These are phyloP conservation scores for Macrocentrus cingulum DNA, from an alignment of 1,140 invertebrate genomes.

Conservation along the genomic window DNA sequence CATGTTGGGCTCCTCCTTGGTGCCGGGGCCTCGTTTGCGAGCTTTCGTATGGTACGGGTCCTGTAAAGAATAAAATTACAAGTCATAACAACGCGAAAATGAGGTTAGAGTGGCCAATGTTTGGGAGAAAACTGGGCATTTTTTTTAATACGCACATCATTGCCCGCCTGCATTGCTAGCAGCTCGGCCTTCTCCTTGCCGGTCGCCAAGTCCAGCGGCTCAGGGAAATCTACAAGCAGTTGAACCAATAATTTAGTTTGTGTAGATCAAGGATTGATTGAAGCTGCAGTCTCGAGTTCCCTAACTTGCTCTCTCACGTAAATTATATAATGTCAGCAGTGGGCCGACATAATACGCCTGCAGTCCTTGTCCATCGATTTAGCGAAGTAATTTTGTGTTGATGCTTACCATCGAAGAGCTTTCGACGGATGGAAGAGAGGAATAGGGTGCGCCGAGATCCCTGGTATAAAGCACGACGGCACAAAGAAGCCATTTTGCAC, in stretches of 20 bases:
- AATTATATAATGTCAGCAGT: slow-evolving; percentile 14
- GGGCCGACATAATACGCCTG: neutral
- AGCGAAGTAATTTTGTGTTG: too few species aligned
- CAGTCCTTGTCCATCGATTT: too few species aligned
- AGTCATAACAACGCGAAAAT: slow-evolving; percentile 10
- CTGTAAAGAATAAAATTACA: slow-evolving; percentile 46
- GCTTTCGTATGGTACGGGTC: slow-evolving; percentile 88
- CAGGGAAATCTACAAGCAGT: slow-evolving; percentile 67
- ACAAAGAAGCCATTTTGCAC: slow-evolving; percentile 63
- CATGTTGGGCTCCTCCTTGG: slow-evolving; percentile 83
- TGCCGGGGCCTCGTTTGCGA: slow-evolving; percentile 76
- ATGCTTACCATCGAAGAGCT: too few species aligned
- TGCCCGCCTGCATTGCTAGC: slow-evolving; percentile 79
- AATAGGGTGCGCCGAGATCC: slow-evolving; percentile 53
- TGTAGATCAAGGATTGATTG: too few species aligned
- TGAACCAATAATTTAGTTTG: slow-evolving; percentile 23
- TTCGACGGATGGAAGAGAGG: slow-evolving; percentile 27
- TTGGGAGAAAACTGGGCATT: neutral
- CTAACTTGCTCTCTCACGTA: too few species aligned
- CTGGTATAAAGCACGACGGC: slow-evolving; percentile 57
- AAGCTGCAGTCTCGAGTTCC: too few species aligned
- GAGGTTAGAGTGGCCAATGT: slow-evolving; percentile 8
- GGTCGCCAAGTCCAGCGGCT: slow-evolving; percentile 89
- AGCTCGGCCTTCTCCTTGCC: slow-evolving; percentile 90
- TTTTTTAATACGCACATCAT: slow-evolving; percentile 66